Evolutionary conservation across 1,140 invertebrate species (phyloP).

Genomic region (Callitettix versicolor): DNA sequence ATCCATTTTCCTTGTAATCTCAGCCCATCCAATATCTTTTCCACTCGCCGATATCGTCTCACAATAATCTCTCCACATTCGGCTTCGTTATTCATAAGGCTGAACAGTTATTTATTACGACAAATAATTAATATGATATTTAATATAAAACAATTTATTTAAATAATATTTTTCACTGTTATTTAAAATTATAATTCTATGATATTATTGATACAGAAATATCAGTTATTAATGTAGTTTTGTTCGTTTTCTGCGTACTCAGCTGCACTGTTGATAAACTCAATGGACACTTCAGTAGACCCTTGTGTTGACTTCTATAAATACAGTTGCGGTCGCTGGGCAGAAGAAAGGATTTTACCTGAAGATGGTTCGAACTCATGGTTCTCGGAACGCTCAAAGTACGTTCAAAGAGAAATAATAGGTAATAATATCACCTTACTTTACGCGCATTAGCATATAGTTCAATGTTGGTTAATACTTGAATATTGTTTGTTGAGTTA

Average conservation of each 20-base stretch:
- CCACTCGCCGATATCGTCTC: too few relatives aligned
- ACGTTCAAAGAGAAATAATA: conserved; percentile 15
- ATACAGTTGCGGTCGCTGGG: conserved; percentile 59
- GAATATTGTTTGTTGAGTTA: too few relatives aligned
- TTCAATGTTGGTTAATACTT: too few relatives aligned
- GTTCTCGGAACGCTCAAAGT: conserved; percentile 19
- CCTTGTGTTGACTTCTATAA: conserved; percentile 87
- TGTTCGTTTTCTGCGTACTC: neutral
- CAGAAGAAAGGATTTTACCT: neutral
- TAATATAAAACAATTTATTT: neutral
- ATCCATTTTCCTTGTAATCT: too few relatives aligned
- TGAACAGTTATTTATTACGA: neutral
- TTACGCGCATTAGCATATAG: too few relatives aligned
- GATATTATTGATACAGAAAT: neutral
- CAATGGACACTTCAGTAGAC: conserved; percentile 61
- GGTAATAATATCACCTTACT: too few relatives aligned
- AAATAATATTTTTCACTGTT: too few relatives aligned
- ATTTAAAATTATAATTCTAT: too few relatives aligned
- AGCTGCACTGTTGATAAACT: conserved; percentile 43
- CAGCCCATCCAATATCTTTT: too few relatives aligned
- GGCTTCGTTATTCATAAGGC: too few relatives aligned
- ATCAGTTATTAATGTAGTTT: neutral
- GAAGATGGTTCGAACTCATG: conserved; percentile 16
- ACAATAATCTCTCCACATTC: too few relatives aligned
- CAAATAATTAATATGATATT: neutral